These are phyloP conservation scores for Athene cunicularia DNA, from an alignment of 2,113 vertebrate genomes.

Conservation along the genomic window DNA sequence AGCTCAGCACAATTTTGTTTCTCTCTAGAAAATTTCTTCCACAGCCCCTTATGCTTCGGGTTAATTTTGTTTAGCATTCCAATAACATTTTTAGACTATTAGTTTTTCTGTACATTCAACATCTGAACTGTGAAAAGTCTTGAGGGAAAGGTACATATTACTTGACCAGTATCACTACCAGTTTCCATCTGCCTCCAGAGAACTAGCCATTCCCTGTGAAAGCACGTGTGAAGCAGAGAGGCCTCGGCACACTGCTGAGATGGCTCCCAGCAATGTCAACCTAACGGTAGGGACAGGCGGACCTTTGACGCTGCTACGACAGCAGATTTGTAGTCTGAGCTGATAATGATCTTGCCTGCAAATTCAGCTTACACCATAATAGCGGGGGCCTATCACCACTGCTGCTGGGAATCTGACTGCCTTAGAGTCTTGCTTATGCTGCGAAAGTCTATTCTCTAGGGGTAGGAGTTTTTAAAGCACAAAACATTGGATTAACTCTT, in stretches of 20 bases:
- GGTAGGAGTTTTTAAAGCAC: background rate
- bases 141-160: accelerated
- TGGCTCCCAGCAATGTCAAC: background rate
- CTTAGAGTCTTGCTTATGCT: background rate
- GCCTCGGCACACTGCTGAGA: accelerated
- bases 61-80: background rate
- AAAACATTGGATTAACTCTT: background rate
- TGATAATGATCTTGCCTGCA: background rate
- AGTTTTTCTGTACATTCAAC: background rate
- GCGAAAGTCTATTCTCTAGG: background rate
- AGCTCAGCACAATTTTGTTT: background rate
- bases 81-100: background rate
- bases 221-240: accelerated
- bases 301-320: accelerated
- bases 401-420: background rate
- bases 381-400: background rate
- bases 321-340: background rate
- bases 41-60: background rate
- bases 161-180: background rate
- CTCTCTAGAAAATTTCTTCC: background rate
- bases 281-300: accelerated
- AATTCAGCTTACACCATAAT: background rate
- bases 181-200: background rate
- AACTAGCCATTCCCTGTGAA: background rate
- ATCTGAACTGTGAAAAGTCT: background rate